These are phyloP conservation scores for Vanessa atalanta DNA, from an alignment of 1,140 invertebrate genomes.

Conservation along the genomic window DNA sequence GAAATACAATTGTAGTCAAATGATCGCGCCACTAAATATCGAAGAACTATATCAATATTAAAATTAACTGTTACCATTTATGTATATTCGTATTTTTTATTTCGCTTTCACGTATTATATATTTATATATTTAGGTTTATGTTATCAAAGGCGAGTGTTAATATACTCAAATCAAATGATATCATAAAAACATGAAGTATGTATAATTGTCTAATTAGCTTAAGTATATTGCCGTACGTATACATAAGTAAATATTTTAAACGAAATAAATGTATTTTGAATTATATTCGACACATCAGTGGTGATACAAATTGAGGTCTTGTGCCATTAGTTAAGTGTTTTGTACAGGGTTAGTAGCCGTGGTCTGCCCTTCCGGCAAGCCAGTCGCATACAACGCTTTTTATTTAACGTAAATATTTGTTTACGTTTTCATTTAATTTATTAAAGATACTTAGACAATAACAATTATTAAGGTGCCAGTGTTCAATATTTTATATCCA, in stretches of 20 bases:
- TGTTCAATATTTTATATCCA: slow-evolving; percentile 50
- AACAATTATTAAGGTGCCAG: slow-evolving; percentile 63
- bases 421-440: slow-evolving; percentile 37
- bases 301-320: slow-evolving; percentile 31
- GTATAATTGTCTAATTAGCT: slow-evolving; percentile 8
- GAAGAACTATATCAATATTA: slow-evolving; percentile 3
- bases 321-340: slow-evolving; percentile 53
- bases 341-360: slow-evolving; percentile 46
- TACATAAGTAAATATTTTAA: slow-evolving; percentile 13
- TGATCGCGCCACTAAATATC: slow-evolving; percentile 2
- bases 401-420: slow-evolving; percentile 26
- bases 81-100: background rate
- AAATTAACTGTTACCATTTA: slow-evolving; percentile 8
- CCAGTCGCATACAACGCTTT: slow-evolving; percentile 33
- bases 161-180: background rate
- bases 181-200: background rate
- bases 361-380: slow-evolving; percentile 21
- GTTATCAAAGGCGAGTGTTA: background rate
- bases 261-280: slow-evolving; percentile 17
- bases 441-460: slow-evolving; percentile 48
- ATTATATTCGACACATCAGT: slow-evolving; percentile 28
- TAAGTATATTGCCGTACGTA: slow-evolving; percentile 10
- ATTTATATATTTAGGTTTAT: slow-evolving; percentile 9
- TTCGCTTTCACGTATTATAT: background rate
- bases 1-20: slow-evolving; percentile 9